These are phyloP conservation scores for Pygoscelis antarcticus DNA, from an alignment of 2,113 vertebrate genomes.

Conservation along the genomic window DNA sequence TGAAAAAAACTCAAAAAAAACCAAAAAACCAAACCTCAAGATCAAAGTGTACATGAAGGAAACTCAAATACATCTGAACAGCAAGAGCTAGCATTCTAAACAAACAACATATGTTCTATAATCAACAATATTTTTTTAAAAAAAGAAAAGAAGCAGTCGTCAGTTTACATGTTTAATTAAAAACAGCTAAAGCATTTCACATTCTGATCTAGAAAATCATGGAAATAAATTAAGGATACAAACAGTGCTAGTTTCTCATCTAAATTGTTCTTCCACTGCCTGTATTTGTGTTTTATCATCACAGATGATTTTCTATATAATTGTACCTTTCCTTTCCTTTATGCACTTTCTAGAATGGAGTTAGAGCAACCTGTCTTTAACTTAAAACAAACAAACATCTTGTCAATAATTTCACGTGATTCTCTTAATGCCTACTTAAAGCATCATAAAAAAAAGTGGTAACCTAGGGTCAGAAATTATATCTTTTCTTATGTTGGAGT, in stretches of 20 bases:
- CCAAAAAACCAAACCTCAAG: background rate
- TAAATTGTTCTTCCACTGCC: background rate
- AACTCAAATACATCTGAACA: background rate
- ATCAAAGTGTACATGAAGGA: background rate
- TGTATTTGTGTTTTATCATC: background rate
- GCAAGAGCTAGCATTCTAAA: background rate
- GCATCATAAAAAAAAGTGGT: background rate
- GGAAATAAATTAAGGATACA: background rate
- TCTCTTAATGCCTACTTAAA: background rate
- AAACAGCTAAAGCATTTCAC: background rate
- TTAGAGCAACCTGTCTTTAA: background rate
- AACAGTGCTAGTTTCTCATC: background rate
- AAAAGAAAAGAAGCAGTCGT: background rate
- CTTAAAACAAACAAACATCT: background rate
- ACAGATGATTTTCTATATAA: background rate
- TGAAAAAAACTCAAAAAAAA: background rate
- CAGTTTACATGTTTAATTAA: conserved; percentile 32
- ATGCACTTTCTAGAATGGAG: background rate
- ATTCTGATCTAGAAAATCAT: background rate
- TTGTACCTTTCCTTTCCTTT: background rate
- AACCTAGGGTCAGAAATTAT: background rate
- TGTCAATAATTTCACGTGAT: background rate
- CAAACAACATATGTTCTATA: background rate
- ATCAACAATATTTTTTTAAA: background rate
- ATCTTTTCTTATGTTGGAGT: background rate